Percentiles rank a stretch among this genome's conserved stretches.
Conservation (phyloP, 2,797 vertebrate genomes). For the Sarcophilus harrisii region DNA sequence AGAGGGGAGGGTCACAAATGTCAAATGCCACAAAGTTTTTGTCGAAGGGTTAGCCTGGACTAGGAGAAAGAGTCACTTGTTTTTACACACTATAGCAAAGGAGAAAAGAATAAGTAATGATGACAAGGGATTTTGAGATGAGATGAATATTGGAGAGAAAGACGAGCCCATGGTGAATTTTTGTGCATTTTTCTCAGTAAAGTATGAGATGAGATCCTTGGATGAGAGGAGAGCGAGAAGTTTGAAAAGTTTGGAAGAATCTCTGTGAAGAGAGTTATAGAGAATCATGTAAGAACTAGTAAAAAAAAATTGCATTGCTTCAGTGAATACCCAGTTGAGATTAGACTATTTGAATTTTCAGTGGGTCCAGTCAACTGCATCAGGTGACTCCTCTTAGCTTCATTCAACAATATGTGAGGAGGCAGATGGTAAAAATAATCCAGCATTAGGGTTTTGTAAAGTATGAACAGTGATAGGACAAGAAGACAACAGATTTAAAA, state of each 20-base stretch:
- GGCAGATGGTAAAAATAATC: background rate
- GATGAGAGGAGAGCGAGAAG: background rate
- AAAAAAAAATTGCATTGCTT: background rate
- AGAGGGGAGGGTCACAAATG: background rate
- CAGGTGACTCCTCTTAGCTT: background rate
- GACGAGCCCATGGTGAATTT: background rate
- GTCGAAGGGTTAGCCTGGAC: background rate
- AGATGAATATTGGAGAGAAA: background rate
- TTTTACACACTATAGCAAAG: background rate
- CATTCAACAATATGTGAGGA: background rate
- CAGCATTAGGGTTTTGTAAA: background rate
- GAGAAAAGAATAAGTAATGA: background rate
- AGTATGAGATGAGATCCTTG: background rate
- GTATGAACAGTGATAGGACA: background rate
- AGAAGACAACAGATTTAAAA: background rate
- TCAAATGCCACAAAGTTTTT: background rate
- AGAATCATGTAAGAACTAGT: background rate
- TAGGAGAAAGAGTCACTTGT: background rate
- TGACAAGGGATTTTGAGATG: background rate
- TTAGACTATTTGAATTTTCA: background rate
- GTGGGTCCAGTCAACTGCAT: background rate
- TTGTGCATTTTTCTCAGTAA: background rate
- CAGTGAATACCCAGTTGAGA: background rate
- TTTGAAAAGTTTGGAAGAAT: background rate
- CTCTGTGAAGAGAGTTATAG: background rate